Evolutionary conservation across 2,888 invertebrate species (phyloP).

Genomic region (Drosophila niveifrons): DNA sequence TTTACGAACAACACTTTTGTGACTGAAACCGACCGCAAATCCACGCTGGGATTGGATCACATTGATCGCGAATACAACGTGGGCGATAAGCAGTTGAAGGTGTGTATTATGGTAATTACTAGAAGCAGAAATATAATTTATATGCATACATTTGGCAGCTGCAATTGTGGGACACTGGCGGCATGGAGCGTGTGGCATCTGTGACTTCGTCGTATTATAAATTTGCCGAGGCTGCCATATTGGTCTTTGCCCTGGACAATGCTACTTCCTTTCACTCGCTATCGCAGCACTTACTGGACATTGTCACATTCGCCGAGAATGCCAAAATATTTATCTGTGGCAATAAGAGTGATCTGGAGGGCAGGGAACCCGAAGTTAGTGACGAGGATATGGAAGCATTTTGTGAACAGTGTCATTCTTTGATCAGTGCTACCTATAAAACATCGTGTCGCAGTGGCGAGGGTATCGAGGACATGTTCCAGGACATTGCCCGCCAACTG

Average conservation of each 20-base stretch:
- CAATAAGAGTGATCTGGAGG: conserved; percentile 94
- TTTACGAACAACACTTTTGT: conserved; percentile 90
- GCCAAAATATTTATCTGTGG: conserved; percentile 98
- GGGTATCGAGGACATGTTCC: conserved; percentile 96
- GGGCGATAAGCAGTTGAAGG: conserved; percentile 88
- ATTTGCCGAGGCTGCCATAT: conserved; percentile 96
- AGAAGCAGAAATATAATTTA: neutral
- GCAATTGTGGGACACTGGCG: conserved; percentile 98
- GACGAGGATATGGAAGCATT: conserved; percentile 96
- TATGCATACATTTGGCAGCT: conserved; percentile 87
- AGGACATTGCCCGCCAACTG: conserved; percentile 93
- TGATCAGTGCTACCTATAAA: conserved; percentile 94
- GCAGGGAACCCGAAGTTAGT: conserved; percentile 90
- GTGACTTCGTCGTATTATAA: conserved; percentile 98
- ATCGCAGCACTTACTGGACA: conserved; percentile 96
- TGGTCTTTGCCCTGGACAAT: conserved; percentile 96
- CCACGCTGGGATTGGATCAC: conserved; percentile 96
- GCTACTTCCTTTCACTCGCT: conserved; percentile 96
- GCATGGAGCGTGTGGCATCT: conserved; percentile 98
- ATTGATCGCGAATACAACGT: conserved; percentile 92
- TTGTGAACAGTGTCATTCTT: conserved; percentile 96
- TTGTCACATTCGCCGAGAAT: conserved; percentile 97
- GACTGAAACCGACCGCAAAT: conserved; percentile 92
- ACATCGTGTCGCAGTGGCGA: conserved; percentile 95
- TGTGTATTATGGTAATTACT: conserved; percentile 29